Base-by-base conservation (phyloP, 1,140 invertebrate species). In the Drosophila equinoxialis region DNA sequence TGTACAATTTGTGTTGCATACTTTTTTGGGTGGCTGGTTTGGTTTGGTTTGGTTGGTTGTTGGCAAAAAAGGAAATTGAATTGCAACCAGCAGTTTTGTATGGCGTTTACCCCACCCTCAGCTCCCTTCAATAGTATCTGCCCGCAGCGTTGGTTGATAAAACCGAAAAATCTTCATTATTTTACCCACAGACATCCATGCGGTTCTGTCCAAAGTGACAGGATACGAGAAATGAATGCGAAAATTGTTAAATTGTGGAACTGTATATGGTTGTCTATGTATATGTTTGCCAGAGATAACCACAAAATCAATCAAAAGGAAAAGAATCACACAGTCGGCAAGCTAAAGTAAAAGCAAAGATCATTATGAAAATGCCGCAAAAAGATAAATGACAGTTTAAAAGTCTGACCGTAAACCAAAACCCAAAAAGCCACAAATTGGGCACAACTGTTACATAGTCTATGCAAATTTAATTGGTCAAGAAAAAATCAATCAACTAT, bases 361-460 rank as follows among this genome's bases (percentile, higher is more conserved):
- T 81, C 77, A 86, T 86, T 86, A 85, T 86, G 71, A 37, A 70
- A 76, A 41, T 74, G 61, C 39, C 42, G 41, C 73, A 54, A 75
- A 87, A 87, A 87, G 82, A 86, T 71, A 86, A 86, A 86, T 72
- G 75, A 68, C 68, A 86, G 77, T 87, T 86, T 87, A 79, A 87
- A 87, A 73, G 68, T 72, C 71, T 64, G 17, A 69, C 20, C 42
- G 33, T 69, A 74, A 76, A 74, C 51, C 20, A 26, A 33, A 45
- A 58, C 71, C 37, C n/a, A 76, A 59, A 14, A 51, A 57, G 61
- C 45, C 45, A 51, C 45, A 51, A 51, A 51, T 51, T 51, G 45
- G 45, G 17, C 45, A 20, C 45, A 51, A 51, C 45, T 51, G 45
- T 51, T 8, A 17, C 45, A 51, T 20, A 51, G 45, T 23, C 8